Percentiles rank a stretch among this genome's conserved stretches.
Evolutionary conservation across 2,113 vertebrate species (phyloP).

Genomic region (Chloebia gouldiae): DNA sequence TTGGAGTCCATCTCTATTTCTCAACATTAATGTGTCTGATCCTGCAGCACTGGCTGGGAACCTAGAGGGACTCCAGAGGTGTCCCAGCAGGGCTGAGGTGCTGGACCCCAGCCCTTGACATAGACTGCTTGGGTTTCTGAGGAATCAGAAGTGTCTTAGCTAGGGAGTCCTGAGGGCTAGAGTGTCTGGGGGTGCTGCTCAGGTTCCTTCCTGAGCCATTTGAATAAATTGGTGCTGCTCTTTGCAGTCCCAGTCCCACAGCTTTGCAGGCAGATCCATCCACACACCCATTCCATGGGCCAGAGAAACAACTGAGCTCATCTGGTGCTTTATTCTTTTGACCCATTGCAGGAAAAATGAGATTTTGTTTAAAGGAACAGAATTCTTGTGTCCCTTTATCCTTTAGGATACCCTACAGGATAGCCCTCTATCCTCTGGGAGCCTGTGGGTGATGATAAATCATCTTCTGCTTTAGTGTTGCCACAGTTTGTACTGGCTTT

Average conservation of each 20-base stretch:
- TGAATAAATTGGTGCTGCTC: not conserved
- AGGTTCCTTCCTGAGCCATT: not conserved
- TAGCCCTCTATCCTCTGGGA: not conserved
- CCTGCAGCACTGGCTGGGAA: not conserved
- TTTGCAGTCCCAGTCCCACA: not conserved
- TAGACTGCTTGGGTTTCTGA: not conserved
- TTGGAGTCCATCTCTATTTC: not conserved
- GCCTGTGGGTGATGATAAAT: not conserved
- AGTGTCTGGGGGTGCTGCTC: not conserved
- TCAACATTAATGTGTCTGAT: not conserved
- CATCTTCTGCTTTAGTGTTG: not conserved
- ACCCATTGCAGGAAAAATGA: not conserved
- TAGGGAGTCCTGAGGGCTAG: not conserved
- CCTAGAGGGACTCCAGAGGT: not conserved
- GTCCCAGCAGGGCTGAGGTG: not conserved
- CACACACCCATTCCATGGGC: not conserved
- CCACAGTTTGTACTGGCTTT: not conserved
- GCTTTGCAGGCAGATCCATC: not conserved
- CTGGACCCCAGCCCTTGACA: not conserved
- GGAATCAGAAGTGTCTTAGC: not conserved
- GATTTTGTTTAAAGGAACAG: not conserved
- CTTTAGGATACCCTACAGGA: not conserved
- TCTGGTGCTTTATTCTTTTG: not conserved
- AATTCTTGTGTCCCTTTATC: not conserved
- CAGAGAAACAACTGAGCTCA: not conserved